phyloP scores from a whole-genome alignment of 1,140 invertebrate species.

The Monomorium pharaonis region DNA sequence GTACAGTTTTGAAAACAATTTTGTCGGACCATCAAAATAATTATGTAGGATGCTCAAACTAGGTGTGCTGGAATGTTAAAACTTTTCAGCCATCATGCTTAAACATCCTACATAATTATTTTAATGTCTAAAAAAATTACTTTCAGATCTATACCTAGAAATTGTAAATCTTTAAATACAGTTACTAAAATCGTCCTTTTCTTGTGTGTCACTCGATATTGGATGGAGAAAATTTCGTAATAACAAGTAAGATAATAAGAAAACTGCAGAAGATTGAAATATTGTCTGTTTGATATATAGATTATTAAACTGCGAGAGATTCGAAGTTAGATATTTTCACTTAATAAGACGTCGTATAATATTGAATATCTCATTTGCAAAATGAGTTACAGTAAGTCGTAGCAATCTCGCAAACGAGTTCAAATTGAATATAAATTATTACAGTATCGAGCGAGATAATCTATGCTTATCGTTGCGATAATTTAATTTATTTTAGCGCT shows the following conservation, averaged over 20 bases:
- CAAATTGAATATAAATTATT: slow-evolving; percentile 10
- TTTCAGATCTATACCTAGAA: too few relatives aligned
- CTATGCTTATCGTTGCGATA: slow-evolving; percentile 15
- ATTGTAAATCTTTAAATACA: too few relatives aligned
- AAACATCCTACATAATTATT: too few relatives aligned
- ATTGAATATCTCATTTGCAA: neutral
- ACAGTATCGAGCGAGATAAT: slow-evolving; percentile 17
- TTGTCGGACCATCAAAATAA: too few relatives aligned
- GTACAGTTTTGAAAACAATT: too few relatives aligned
- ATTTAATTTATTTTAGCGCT: slow-evolving; percentile 1
- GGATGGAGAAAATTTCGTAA: neutral
- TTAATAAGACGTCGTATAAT: neutral
- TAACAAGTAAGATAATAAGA: neutral
- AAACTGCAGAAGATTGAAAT: slow-evolving; percentile 2
- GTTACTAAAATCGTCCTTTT: too few relatives aligned
- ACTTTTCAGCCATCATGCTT: too few relatives aligned
- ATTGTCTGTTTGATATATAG: neutral
- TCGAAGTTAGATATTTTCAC: neutral
- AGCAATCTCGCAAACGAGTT: neutral
- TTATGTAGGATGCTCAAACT: too few relatives aligned
- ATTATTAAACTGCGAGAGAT: neutral
- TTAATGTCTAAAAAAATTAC: too few relatives aligned
- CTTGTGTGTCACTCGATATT: neutral
- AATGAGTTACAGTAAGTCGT: neutral
- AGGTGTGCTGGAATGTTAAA: too few relatives aligned